Conservation (phyloP, 2,797 vertebrate species). For the Rhadinocentrus ornatus region DNA sequence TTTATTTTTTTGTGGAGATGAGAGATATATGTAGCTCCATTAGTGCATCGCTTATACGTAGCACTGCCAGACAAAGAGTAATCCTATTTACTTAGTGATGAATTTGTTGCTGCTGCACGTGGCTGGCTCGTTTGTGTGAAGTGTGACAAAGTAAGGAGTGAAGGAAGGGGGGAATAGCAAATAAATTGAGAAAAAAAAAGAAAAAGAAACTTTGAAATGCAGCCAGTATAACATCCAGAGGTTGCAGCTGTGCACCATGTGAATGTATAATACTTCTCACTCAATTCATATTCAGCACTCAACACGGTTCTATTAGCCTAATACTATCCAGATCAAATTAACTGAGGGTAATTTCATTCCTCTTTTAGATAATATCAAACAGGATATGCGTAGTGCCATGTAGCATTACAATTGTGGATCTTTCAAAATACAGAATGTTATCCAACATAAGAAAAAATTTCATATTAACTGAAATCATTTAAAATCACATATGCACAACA, state of each 20-base stretch:
- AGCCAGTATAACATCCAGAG: constrained; percentile 36
- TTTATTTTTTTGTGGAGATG: constrained; percentile 9
- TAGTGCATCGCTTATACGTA: constrained; percentile 4
- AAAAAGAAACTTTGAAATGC: constrained; percentile 24
- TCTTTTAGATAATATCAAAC: constrained; percentile 67
- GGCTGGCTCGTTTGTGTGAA: constrained; percentile 33
- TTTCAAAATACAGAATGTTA: constrained; percentile 39
- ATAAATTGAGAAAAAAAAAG: constrained; percentile 1
- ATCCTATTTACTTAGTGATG: constrained; percentile 51
- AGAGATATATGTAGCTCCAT: constrained; percentile 44
- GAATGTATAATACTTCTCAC: constrained; percentile 47
- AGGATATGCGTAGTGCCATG: constrained; percentile 52
- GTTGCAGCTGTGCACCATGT: constrained; percentile 41
- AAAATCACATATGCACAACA: constrained; percentile 31
- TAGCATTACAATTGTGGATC: constrained; percentile 41
- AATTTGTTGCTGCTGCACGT: constrained; percentile 24
- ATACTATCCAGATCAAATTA: constrained; percentile 77
- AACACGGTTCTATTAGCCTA: constrained; percentile 60
- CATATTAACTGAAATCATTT: constrained; percentile 47
- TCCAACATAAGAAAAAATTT: constrained; percentile 25
- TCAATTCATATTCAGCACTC: constrained; percentile 64
- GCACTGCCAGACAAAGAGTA: constrained; percentile 32
- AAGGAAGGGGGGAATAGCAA: constrained; percentile 16
- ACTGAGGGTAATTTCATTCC: constrained; percentile 72
- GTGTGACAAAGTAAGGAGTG: constrained; percentile 28